Conservation (phyloP, 2,797 vertebrate species). For the Danio tinwini region DNA sequence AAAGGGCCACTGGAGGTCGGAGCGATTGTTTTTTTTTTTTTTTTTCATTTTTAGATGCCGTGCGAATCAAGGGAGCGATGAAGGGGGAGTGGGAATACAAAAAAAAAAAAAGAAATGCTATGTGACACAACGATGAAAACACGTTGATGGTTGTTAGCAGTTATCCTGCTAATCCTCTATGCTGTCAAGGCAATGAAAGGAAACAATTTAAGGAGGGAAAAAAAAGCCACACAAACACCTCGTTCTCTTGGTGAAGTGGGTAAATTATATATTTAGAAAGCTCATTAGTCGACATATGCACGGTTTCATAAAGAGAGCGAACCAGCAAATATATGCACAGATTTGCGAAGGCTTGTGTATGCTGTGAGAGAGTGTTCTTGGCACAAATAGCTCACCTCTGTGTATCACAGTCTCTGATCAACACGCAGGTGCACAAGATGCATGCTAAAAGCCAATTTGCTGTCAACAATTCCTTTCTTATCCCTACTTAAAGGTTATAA, state of each 20-base stretch:
- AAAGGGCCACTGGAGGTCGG: slow-evolving; percentile 87
- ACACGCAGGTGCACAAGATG: slow-evolving; percentile 69
- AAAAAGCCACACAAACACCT: slow-evolving; percentile 66
- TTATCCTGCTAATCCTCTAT: slow-evolving; percentile 70
- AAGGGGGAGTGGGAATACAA: slow-evolving; percentile 6
- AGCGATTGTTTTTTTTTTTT: slow-evolving; percentile 77
- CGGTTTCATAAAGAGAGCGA: slow-evolving; percentile 59
- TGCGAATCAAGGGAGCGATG: slow-evolving; percentile 48
- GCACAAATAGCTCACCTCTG: slow-evolving; percentile 59
- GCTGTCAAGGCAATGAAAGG: slow-evolving; percentile 74
- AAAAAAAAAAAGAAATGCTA: slow-evolving; percentile 57
- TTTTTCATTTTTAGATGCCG: slow-evolving; percentile 70
- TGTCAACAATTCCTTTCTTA: slow-evolving; percentile 75
- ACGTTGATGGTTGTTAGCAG: slow-evolving; percentile 74
- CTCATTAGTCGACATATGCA: slow-evolving; percentile 64
- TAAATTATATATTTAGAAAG: slow-evolving; percentile 66
- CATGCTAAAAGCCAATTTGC: slow-evolving; percentile 69
- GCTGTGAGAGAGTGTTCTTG: slow-evolving; percentile 40
- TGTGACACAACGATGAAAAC: slow-evolving; percentile 74
- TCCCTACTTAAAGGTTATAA: slow-evolving; percentile 75
- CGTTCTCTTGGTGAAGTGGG: slow-evolving; percentile 55
- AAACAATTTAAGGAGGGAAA: slow-evolving; percentile 66
- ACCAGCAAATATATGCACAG: slow-evolving; percentile 46
- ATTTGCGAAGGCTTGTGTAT: slow-evolving; percentile 39
- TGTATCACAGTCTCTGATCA: slow-evolving; percentile 69